A percentile compares a stretch with the other conserved stretches of the same genome.
Conservation (phyloP, 2,888 invertebrate species). For the Helleia helle region DNA sequence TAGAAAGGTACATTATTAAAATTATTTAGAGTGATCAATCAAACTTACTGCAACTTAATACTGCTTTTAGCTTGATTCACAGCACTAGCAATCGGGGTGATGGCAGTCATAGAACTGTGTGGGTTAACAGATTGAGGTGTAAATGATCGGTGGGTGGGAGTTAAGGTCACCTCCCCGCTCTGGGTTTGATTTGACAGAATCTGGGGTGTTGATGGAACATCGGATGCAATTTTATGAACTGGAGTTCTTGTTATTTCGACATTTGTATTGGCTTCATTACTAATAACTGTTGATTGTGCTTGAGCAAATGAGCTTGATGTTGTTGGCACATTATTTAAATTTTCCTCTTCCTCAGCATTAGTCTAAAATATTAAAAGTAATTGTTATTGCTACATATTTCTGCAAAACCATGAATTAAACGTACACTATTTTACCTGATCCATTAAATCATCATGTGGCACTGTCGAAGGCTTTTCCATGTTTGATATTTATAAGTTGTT, state of each 20-base stretch:
- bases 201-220: slow-evolving; percentile 17
- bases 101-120: slow-evolving; percentile 66
- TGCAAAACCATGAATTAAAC: too few relatives aligned
- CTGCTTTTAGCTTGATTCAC: slow-evolving; percentile 74
- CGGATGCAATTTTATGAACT: neutral
- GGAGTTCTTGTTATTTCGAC: neutral
- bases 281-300: neutral
- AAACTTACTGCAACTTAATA: slow-evolving; percentile 75
- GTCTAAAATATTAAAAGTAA: too few relatives aligned
- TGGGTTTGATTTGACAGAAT: slow-evolving; percentile 10
- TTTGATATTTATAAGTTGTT: neutral
- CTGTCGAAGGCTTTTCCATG: neutral
- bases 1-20: too few relatives aligned
- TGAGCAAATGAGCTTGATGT: too few relatives aligned
- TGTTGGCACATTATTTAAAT: too few relatives aligned
- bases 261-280: neutral
- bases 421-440: slow-evolving; percentile 3
- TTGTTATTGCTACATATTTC: too few relatives aligned
- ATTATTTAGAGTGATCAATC: neutral
- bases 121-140: slow-evolving; percentile 64
- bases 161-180: slow-evolving; percentile 49
- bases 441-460: neutral
- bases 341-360: too few relatives aligned
- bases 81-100: slow-evolving; percentile 67
- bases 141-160: slow-evolving; percentile 51